Conservation (phyloP, 2,113 vertebrate species). For the Saccopteryx leptura region DNA sequence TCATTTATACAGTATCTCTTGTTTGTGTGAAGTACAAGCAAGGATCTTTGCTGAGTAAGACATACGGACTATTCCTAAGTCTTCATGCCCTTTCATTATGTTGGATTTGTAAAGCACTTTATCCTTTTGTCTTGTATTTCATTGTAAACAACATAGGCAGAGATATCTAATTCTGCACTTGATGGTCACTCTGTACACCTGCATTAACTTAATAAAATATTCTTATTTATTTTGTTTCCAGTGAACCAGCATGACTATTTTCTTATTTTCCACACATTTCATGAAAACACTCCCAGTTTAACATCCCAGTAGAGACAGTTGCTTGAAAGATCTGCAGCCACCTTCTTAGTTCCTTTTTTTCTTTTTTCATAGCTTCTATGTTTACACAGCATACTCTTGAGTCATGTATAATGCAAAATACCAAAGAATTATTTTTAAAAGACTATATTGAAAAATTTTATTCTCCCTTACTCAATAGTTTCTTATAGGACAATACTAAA, state of each 20-base stretch:
- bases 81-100: not conserved
- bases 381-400: not conserved
- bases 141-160: not conserved
- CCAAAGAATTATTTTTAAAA: constrained; percentile 20
- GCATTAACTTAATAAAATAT: constrained; percentile 80
- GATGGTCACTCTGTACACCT: constrained; percentile 27
- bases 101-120: constrained; percentile 74
- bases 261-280: constrained; percentile 25
- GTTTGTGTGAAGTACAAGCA: not conserved
- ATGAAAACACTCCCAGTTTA: not conserved
- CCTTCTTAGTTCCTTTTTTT: not conserved
- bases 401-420: not conserved
- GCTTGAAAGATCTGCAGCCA: not conserved
- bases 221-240: constrained; percentile 74
- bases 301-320: not conserved
- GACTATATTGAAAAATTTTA: not conserved
- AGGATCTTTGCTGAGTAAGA: not conserved
- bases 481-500: constrained; percentile 10
- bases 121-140: constrained; percentile 56
- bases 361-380: not conserved
- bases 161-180: constrained; percentile 16
- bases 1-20: not conserved
- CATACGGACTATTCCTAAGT: not conserved
- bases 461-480: not conserved
- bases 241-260: not conserved